Evolutionary conservation across 2,113 vertebrate genomes (phyloP).

Genomic region (Phasianus colchicus): DNA sequence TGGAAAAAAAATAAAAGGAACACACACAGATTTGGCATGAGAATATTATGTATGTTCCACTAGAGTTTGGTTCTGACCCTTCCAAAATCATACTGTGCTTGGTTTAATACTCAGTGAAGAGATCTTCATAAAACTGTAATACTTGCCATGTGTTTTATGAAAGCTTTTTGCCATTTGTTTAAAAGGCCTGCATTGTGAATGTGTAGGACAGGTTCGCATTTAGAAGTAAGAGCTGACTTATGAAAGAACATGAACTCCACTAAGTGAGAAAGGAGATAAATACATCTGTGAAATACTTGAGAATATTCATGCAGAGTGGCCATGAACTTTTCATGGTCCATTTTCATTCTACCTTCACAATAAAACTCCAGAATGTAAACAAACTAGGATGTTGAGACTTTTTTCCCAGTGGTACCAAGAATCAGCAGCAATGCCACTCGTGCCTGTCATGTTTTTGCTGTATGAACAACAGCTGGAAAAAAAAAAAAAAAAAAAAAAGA

Average conservation of each 20-base stretch:
- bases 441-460: neutral
- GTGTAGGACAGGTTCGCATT: neutral
- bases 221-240: neutral
- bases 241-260: neutral
- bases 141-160: neutral
- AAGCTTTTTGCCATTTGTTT: neutral
- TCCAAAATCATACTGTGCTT: neutral
- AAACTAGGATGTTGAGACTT: neutral
- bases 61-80: neutral
- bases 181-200: neutral
- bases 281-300: neutral
- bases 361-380: neutral
- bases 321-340: neutral
- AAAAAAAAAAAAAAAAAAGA: neutral
- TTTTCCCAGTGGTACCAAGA: neutral
- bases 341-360: neutral
- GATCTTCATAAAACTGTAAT: neutral
- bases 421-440: neutral
- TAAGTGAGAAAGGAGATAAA: neutral
- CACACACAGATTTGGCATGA: neutral
- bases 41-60: neutral
- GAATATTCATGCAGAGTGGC: neutral
- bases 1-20: neutral
- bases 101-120: neutral
- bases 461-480: neutral